Percentiles rank a stretch among this genome's conserved stretches.
Evolutionary conservation across 2,888 invertebrate genomes (phyloP).

Genomic region (Acheta domesticus): DNA sequence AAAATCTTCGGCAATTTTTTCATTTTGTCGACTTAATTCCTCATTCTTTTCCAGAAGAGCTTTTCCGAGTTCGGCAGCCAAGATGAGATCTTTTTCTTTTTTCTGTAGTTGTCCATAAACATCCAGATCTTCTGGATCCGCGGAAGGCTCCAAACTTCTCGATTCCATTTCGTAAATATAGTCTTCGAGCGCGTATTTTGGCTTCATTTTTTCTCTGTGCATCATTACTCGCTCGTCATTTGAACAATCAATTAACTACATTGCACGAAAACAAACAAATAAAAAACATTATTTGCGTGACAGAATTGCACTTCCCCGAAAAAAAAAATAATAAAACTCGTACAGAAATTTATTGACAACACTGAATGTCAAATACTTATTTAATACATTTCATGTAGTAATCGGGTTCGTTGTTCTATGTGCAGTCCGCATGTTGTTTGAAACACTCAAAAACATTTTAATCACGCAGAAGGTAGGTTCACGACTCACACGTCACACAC

Average conservation of each 20-base stretch:
- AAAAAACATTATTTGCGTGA: no score
- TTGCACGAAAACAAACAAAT: background rate
- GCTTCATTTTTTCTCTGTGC: slow-evolving; percentile 41
- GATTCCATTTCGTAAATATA: slow-evolving; percentile 53
- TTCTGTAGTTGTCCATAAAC: slow-evolving; percentile 80
- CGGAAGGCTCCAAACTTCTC: slow-evolving; percentile 43
- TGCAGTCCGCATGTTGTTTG: no score
- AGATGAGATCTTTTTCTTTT: slow-evolving; percentile 84
- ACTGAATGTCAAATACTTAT: no score
- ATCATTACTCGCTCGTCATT: slow-evolving; percentile 27
- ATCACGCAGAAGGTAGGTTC: no score
- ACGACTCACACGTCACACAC: no score
- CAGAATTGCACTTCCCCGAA: no score
- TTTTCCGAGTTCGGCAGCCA: slow-evolving; percentile 92
- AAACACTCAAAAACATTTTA: no score
- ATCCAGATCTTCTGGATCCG: slow-evolving; percentile 50
- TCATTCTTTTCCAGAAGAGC: slow-evolving; percentile 92
- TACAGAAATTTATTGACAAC: no score
- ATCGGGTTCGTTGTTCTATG: no score
- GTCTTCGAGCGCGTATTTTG: slow-evolving; percentile 51
- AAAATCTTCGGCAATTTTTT: slow-evolving; percentile 79
- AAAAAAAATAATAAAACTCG: no score
- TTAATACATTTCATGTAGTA: no score
- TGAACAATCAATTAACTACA: background rate
- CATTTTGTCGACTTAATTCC: slow-evolving; percentile 82